Conservation (phyloP, 2,113 vertebrate species). For the Eretmochelys imbricata region DNA sequence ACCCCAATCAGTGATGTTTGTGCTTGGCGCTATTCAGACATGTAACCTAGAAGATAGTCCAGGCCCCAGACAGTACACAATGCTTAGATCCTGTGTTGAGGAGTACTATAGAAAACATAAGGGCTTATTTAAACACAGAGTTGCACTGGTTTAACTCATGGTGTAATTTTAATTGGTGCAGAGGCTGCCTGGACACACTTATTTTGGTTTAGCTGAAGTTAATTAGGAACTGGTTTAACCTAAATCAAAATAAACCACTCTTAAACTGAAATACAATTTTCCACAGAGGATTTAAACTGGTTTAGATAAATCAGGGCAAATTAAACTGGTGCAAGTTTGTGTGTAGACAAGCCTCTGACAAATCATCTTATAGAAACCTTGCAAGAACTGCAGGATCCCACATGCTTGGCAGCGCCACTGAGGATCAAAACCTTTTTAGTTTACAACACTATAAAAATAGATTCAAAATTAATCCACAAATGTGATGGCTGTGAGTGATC, state of each 20-base stretch:
- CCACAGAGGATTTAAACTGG: not conserved
- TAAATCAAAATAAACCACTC: not conserved
- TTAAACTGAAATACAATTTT: not conserved
- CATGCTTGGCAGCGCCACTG: not conserved
- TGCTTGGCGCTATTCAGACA: not conserved
- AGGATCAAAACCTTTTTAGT: not conserved
- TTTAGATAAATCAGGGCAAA: not conserved
- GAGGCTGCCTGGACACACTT: not conserved
- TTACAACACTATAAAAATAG: not conserved
- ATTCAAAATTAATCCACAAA: not conserved
- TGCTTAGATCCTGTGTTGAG: not conserved
- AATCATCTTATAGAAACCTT: rapidly evolving
- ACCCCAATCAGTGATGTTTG: not conserved
- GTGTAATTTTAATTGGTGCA: not conserved
- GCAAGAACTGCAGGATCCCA: rapidly evolving
- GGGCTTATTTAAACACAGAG: not conserved
- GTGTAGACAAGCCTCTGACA: not conserved
- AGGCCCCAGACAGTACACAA: rapidly evolving
- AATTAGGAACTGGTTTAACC: not conserved
- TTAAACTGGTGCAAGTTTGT: not conserved
- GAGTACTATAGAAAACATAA: not conserved
- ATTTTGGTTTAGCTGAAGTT: not conserved
- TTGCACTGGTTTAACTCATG: not conserved
- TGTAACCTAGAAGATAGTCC: not conserved
- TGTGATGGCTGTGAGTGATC: not conserved